phyloP scores from a whole-genome alignment of 2,113 vertebrate genomes.

The Murina feae region DNA sequence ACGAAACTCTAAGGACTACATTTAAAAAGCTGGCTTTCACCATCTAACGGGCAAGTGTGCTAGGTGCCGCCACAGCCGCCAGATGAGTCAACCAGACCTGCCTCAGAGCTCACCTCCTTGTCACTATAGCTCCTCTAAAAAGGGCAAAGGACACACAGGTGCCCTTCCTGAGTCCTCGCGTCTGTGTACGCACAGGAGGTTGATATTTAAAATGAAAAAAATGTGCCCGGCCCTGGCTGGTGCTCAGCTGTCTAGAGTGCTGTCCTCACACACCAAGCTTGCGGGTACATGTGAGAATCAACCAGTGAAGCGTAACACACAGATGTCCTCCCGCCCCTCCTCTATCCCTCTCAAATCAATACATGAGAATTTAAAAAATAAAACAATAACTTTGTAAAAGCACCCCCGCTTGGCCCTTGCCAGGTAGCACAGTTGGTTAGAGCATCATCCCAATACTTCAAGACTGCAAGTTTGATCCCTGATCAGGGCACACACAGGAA shows the following conservation, averaged over 20 bases:
- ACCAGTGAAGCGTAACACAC: background rate
- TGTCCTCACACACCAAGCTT: background rate
- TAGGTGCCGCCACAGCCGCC: background rate
- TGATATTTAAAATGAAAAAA: too few relatives aligned
- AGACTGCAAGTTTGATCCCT: too few relatives aligned
- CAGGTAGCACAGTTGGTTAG: too few relatives aligned
- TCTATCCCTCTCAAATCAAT: background rate
- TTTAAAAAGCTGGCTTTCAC: background rate
- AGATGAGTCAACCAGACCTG: background rate
- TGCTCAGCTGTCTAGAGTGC: too few relatives aligned
- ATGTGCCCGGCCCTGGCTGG: background rate
- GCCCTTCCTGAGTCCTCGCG: background rate
- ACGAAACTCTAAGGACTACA: background rate
- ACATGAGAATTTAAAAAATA: too few relatives aligned
- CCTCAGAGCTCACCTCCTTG: background rate
- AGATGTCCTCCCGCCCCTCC: too few relatives aligned
- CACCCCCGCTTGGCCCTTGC: too few relatives aligned
- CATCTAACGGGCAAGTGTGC: background rate
- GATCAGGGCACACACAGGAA: too few relatives aligned
- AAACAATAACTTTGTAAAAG: too few relatives aligned
- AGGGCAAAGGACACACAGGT: background rate
- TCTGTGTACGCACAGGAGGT: background rate
- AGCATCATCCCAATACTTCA: too few relatives aligned
- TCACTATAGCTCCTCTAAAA: background rate
- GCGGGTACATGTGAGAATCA: background rate